A percentile compares a stretch with the other conserved stretches of the same genome.
Evolutionary conservation across 2,888 invertebrate species (phyloP).

Genomic region (Dorcus parallelipipedus): DNA sequence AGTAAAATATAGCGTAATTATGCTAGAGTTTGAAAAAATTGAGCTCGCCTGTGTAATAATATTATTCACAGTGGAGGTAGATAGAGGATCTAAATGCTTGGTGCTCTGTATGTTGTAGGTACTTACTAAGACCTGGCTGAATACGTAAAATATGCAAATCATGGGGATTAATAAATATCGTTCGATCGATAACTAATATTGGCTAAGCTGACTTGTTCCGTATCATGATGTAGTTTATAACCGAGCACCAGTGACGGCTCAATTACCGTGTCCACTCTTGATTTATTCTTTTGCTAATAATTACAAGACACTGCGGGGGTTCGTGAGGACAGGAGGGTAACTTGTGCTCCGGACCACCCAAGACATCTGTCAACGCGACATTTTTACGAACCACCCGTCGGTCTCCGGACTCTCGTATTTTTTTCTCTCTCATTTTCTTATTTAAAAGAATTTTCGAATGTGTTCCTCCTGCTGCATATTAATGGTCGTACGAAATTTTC

Average conservation of each 20-base stretch:
- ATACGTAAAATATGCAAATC: conserved; percentile 22
- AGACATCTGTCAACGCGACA: conserved; percentile 17
- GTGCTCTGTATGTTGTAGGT: background rate
- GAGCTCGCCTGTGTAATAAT: background rate
- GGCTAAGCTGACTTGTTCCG: background rate
- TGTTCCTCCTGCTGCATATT: too few species aligned
- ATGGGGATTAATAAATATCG: conserved; percentile 24
- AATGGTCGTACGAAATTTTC: too few species aligned
- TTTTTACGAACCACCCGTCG: conserved; percentile 11
- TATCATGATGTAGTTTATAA: conserved; percentile 10
- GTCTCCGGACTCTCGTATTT: background rate
- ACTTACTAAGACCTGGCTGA: background rate
- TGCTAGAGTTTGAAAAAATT: too few species aligned
- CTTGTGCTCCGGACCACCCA: conserved; percentile 19
- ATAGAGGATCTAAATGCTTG: background rate
- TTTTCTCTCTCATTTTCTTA: background rate
- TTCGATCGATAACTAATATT: conserved; percentile 1
- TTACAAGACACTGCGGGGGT: conserved; percentile 1
- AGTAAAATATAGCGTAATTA: too few species aligned
- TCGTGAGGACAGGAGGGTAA: conserved; percentile 12
- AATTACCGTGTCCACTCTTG: conserved; percentile 1
- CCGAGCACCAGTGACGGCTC: conserved; percentile 2
- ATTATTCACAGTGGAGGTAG: background rate
- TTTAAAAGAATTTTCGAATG: too few species aligned
- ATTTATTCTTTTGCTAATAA: conserved; percentile 7